These are phyloP conservation scores for Halocynthia roretzi DNA, from an alignment of 23 tunicate genomes.

Conservation along the genomic window DNA sequence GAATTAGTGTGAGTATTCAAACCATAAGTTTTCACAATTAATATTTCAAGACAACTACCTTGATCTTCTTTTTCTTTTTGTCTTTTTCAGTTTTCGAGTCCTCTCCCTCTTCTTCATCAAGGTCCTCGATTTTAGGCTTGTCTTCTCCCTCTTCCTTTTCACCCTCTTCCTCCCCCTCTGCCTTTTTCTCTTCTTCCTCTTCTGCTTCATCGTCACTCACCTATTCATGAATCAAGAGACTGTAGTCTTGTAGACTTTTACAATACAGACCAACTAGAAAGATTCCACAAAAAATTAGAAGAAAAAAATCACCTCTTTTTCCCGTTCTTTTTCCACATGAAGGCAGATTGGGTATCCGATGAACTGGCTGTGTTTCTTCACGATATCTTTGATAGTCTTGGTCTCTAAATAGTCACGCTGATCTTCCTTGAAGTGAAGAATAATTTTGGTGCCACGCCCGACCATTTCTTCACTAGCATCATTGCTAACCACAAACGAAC, in stretches of 20 bases:
- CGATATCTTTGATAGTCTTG: constrained; percentile 92
- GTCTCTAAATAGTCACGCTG: constrained; percentile 88
- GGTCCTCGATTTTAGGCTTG: constrained; percentile 90
- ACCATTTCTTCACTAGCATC: constrained; percentile 25
- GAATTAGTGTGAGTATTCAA: not conserved
- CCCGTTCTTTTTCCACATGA: constrained; percentile 95
- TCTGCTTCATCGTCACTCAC: constrained; percentile 83
- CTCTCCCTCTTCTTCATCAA: constrained; percentile 65
- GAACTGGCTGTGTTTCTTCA: constrained; percentile 95
- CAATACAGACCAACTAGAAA: not conserved
- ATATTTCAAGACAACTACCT: constrained; percentile 27
- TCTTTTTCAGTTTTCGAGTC: constrained; percentile 57
- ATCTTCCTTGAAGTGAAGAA: constrained; percentile 89
- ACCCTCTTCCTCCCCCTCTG: constrained; percentile 30
- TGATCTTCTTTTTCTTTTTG: constrained; percentile 78
- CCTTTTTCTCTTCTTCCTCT: constrained; percentile 47
- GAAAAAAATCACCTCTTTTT: constrained; percentile 52
- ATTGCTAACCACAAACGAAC: constrained; percentile 57
- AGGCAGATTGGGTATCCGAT: constrained; percentile 94
- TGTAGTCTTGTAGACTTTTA: not conserved
- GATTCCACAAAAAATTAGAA: not conserved
- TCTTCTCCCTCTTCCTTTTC: constrained; percentile 42
- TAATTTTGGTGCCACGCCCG: constrained; percentile 80
- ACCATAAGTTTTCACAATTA: not conserved
- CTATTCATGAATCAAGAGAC: not conserved